Evolutionary conservation across 2,113 vertebrate species (phyloP).

Genomic region (Symphodus melops): DNA sequence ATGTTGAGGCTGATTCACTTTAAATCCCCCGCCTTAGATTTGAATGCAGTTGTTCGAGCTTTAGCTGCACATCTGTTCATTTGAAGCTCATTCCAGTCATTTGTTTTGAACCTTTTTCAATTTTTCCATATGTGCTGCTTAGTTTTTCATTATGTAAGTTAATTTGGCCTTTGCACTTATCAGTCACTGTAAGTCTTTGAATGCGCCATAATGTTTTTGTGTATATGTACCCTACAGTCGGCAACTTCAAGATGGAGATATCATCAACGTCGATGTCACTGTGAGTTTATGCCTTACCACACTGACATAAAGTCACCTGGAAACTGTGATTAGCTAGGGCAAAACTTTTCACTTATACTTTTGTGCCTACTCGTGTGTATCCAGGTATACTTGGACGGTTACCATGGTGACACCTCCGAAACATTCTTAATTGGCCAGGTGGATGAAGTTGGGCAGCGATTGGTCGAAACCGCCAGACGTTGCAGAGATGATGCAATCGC

Average conservation of each 20-base stretch:
- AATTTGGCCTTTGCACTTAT: no score
- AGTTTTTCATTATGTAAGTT: no score
- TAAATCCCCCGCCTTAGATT: no score
- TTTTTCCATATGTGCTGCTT: no score
- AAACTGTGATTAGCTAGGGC: not conserved
- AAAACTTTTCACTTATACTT: not conserved
- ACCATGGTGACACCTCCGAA: slow-evolving; percentile 98
- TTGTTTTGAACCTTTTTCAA: no score
- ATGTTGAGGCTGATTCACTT: no score
- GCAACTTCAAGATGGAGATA: slow-evolving; percentile 95
- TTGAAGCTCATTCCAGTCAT: no score
- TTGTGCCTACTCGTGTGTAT: not conserved
- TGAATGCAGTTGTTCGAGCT: no score
- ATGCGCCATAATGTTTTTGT: not conserved
- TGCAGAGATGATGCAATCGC: slow-evolving; percentile 96
- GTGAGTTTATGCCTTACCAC: slow-evolving; percentile 80
- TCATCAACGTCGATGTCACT: slow-evolving; percentile 98
- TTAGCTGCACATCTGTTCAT: no score
- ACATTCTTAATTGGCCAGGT: slow-evolving; percentile 94
- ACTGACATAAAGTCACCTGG: not conserved
- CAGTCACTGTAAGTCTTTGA: not conserved
- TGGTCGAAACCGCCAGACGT: slow-evolving; percentile 90
- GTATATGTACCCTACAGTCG: slow-evolving; percentile 83
- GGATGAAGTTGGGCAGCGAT: slow-evolving; percentile 87
- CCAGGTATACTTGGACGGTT: slow-evolving; percentile 95